phyloP scores from a whole-genome alignment of 2,113 vertebrate species.

The Pagrus major region DNA sequence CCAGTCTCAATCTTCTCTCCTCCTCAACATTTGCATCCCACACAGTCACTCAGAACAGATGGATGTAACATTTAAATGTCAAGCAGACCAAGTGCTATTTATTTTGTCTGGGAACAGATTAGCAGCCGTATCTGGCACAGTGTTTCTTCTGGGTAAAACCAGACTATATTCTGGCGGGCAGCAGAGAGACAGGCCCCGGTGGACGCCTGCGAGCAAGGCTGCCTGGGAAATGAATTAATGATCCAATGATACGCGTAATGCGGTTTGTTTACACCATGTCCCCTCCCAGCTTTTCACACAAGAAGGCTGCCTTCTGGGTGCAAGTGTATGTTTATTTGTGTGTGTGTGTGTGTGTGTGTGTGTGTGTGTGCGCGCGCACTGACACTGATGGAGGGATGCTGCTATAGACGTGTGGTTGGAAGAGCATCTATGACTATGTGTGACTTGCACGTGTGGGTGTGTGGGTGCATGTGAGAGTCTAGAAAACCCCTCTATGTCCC shows the following conservation, averaged over 20 bases:
- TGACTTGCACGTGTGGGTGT: neutral
- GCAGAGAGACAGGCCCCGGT: conserved; percentile 4
- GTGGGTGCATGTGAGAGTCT: neutral
- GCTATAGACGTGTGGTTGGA: conserved; percentile 12
- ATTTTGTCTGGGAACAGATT: conserved; percentile 60
- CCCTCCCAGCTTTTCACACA: conserved; percentile 36
- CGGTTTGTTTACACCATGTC: conserved; percentile 41
- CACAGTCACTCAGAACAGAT: conserved; percentile 44
- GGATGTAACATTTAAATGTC: conserved; percentile 75
- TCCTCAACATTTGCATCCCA: conserved; percentile 48
- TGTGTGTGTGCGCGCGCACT: neutral
- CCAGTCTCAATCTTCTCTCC: neutral
- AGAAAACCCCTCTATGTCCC: neutral
- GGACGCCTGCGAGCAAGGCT: conserved; percentile 34
- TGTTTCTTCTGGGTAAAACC: conserved; percentile 53
- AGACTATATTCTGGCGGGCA: conserved; percentile 40
- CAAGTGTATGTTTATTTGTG: neutral
- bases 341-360: too few species aligned
- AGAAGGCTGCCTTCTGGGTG: conserved; percentile 27
- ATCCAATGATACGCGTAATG: conserved; percentile 44
- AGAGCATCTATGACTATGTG: neutral
- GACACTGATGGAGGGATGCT: neutral
- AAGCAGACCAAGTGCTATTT: conserved; percentile 62
- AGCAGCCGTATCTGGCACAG: conserved; percentile 44
- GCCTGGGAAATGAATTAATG: conserved; percentile 58